Evolutionary conservation across 2,113 vertebrate species (phyloP).

Genomic region (Regulus satrapa): DNA sequence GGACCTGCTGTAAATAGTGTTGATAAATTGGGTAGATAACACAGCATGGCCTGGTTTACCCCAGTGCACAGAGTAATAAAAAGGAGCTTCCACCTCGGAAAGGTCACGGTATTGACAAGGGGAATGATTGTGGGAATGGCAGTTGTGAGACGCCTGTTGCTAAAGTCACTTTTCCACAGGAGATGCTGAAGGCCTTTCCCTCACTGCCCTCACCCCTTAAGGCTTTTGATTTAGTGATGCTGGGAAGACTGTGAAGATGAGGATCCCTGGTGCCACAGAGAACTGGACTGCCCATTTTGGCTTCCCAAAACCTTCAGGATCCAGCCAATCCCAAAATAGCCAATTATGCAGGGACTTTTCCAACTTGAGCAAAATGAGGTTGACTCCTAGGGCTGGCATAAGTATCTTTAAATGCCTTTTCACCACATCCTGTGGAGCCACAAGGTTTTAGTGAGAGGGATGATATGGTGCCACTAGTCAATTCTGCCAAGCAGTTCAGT

Average conservation of each 20-base stretch:
- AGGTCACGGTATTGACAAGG: conserved; percentile 63
- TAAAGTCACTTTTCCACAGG: neutral
- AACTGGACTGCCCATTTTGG: neutral
- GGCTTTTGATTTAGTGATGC: neutral
- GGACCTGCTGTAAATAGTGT: conserved; percentile 63
- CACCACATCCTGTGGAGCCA: neutral
- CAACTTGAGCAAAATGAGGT: neutral
- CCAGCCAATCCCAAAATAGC: neutral
- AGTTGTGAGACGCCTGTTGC: neutral
- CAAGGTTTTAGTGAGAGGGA: neutral
- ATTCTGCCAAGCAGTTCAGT: neutral
- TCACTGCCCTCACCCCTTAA: neutral
- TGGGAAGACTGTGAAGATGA: neutral
- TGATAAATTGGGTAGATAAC: conserved; percentile 75
- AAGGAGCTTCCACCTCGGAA: conserved; percentile 54
- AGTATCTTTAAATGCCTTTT: neutral
- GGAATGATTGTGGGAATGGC: neutral
- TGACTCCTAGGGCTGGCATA: neutral
- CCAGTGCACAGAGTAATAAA: conserved; percentile 62
- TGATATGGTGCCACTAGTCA: neutral
- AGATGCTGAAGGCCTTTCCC: neutral
- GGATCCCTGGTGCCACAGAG: neutral
- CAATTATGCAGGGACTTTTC: neutral
- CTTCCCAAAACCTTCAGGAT: neutral
- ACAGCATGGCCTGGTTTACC: conserved; percentile 52